These are phyloP conservation scores for Hydrolagus affinis DNA, from an alignment of 2,113 vertebrate genomes.

Conservation along the genomic window DNA sequence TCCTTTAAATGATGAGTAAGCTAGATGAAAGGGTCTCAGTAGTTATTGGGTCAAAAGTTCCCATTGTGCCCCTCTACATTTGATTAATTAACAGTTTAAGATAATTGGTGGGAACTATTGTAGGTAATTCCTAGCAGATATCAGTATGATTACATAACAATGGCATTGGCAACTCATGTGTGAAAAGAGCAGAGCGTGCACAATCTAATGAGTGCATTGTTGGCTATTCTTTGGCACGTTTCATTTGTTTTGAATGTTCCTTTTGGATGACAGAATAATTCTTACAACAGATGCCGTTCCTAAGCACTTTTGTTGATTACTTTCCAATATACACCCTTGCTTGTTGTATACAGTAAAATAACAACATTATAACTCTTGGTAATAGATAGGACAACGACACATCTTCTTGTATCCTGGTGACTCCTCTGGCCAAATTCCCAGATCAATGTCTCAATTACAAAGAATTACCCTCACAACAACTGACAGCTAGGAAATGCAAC, in stretches of 20 bases:
- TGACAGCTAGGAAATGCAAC: not conserved
- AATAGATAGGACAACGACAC: slow-evolving; percentile 5
- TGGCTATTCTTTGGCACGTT: not conserved
- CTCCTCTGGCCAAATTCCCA: slow-evolving; percentile 8
- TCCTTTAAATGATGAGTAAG: not conserved
- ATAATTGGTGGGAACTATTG: not conserved
- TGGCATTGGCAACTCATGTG: not conserved
- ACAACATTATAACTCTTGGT: not conserved
- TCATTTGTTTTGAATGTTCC: not conserved
- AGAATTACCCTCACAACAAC: slow-evolving; percentile 1
- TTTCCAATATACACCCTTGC: not conserved
- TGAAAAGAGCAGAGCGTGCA: not conserved
- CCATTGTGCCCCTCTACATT: not conserved
- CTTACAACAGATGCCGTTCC: not conserved
- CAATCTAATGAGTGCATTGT: not conserved
- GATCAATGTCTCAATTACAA: slow-evolving; percentile 7
- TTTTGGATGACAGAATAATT: not conserved
- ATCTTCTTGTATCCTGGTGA: not conserved
- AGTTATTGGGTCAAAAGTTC: not conserved
- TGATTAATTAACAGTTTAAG: not conserved
- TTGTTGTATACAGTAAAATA: not conserved
- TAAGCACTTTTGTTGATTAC: not conserved
- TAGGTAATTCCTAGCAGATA: not conserved
- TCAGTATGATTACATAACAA: not conserved
- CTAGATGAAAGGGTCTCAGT: not conserved